phyloP scores from a whole-genome alignment of 2,113 vertebrate genomes.

The Gila orcuttii region DNA sequence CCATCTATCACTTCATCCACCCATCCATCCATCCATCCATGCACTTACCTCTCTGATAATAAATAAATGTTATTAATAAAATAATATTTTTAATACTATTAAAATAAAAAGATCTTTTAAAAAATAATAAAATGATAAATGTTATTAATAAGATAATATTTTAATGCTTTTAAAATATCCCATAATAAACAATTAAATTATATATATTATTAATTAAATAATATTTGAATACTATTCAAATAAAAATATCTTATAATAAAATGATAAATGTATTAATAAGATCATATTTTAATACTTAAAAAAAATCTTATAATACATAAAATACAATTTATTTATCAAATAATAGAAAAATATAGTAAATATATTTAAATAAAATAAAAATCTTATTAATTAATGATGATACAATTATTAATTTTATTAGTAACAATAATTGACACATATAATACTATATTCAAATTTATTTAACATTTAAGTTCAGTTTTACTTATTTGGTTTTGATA shows the following conservation, averaged over 20 bases:
- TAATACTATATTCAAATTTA: not conserved
- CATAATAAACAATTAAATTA: too few species aligned
- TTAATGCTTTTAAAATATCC: too few species aligned
- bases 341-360: too few species aligned
- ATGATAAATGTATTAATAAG: too few species aligned
- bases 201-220: too few species aligned
- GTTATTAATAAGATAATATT: not conserved
- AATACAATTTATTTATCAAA: too few species aligned
- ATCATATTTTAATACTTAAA: too few species aligned
- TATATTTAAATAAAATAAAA: not conserved
- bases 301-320: too few species aligned
- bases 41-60: not conserved
- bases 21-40: not conserved
- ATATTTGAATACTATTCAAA: too few species aligned
- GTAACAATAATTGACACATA: not conserved
- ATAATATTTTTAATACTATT: not conserved
- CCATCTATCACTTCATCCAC: not conserved
- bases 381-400: not conserved
- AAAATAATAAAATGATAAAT: not conserved
- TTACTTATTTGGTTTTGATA: not conserved
- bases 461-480: not conserved
- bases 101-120: not conserved
- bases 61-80: too few species aligned
- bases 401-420: not conserved
- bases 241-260: too few species aligned